Evolutionary conservation across 2,113 vertebrate species (phyloP).

Genomic region (Mesocricetus auratus): DNA sequence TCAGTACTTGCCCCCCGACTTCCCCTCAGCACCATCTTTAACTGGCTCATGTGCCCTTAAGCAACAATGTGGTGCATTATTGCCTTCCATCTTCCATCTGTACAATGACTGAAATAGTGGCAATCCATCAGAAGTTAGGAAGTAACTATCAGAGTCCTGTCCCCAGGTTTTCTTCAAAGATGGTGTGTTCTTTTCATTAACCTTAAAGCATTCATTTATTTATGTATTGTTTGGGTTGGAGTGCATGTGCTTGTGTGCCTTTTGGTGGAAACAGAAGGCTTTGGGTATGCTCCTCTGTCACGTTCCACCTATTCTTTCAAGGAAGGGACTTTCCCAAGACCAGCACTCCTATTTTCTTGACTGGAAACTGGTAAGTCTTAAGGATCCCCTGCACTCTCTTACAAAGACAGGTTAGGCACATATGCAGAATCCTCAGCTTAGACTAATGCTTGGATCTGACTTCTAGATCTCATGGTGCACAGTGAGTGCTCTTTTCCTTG

Average conservation of each 20-base stretch:
- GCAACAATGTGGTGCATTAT: conserved; percentile 28
- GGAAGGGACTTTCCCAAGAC: too few relatives aligned
- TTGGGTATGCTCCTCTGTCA: too few relatives aligned
- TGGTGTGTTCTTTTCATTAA: background rate
- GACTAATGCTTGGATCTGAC: background rate
- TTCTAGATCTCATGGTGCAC: background rate
- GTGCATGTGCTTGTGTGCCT: too few relatives aligned
- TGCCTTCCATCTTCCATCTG: conserved; percentile 4
- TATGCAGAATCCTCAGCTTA: background rate
- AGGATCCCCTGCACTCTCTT: too few relatives aligned
- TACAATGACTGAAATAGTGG: background rate
- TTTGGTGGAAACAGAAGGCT: background rate
- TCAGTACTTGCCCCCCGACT: too few relatives aligned
- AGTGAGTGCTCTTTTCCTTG: background rate
- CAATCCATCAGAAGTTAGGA: background rate
- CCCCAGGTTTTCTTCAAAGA: background rate
- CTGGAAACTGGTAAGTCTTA: background rate
- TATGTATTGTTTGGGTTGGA: background rate
- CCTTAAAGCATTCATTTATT: background rate
- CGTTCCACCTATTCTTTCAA: background rate
- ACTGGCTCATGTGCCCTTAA: too few relatives aligned
- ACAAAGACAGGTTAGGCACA: background rate
- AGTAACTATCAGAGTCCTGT: fast-evolving
- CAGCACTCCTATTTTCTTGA: background rate
- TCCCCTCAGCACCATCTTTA: too few relatives aligned